Percentiles rank a stretch among this genome's conserved stretches.
phyloP scores from a whole-genome alignment of 2,797 vertebrate species.

The Aulostomus chinensis region DNA sequence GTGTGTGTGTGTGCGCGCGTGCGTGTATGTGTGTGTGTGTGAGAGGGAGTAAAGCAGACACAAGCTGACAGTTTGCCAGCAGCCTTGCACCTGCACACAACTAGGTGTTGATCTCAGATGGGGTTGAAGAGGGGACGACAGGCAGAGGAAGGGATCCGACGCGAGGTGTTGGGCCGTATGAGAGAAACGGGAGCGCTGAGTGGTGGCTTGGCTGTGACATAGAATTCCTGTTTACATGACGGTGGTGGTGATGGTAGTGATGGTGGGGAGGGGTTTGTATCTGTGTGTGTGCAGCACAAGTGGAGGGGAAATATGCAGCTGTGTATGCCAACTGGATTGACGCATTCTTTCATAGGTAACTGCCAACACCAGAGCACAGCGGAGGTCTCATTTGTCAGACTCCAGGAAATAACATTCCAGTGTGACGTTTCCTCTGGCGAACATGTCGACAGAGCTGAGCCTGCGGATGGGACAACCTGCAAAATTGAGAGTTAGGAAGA shows the following conservation, averaged over 20 bases:
- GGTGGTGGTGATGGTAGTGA: not conserved
- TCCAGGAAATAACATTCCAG: slow-evolving; percentile 62
- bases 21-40: slow-evolving; percentile 17
- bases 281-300: slow-evolving; percentile 16
- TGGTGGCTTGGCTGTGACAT: slow-evolving; percentile 39
- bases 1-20: slow-evolving; percentile 31
- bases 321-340: slow-evolving; percentile 69
- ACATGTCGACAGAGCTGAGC: slow-evolving; percentile 20
- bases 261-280: not conserved
- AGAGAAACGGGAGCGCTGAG: slow-evolving; percentile 39
- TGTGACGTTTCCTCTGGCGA: slow-evolving; percentile 58
- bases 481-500: slow-evolving; percentile 25
- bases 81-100: slow-evolving; percentile 79
- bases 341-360: slow-evolving; percentile 71
- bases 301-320: slow-evolving; percentile 33
- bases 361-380: slow-evolving; percentile 62
- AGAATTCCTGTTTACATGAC: slow-evolving; percentile 49
- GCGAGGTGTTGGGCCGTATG: slow-evolving; percentile 47
- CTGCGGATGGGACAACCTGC: slow-evolving; percentile 16
- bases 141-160: slow-evolving; percentile 42
- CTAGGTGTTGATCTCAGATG: slow-evolving; percentile 70
- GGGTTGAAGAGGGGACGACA: slow-evolving; percentile 23
- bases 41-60: slow-evolving; percentile 66
- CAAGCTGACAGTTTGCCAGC: slow-evolving; percentile 75
- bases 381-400: slow-evolving; percentile 74